Base-by-base conservation (phyloP, 2,797 vertebrate genomes). In the Mastacembelus armatus region DNA sequence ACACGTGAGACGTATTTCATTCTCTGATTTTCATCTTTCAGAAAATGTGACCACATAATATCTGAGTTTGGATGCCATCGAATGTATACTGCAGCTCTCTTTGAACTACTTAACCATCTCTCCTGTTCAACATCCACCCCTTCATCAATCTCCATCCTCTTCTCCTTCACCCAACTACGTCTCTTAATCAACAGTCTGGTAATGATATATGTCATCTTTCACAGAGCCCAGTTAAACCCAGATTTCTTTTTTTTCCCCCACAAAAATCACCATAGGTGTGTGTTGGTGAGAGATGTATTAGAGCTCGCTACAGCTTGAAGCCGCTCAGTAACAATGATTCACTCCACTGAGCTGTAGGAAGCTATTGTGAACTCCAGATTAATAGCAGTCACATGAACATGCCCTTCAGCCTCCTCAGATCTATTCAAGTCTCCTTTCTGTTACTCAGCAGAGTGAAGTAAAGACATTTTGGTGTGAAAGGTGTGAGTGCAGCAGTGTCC, bases 311-410 rank as follows among this genome's bases (percentile, higher is more conserved):
- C 63, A 71, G 71, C 71, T 64, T 67, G 66, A 82, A 80, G 65
- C 66, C 38, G 38, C 44, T 78, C 65, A 49, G 58, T 64, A 61
- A 66, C 77, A 82, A 81, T 90, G 83, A 88, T 84, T 66, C 78
- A 79, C 74, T 86, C 66, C 71, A 74, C 44, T 85, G 75, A 57
- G 43, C 72, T 78, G 71, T 21, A 71, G 71, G 75, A 86, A 77
- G 74, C 74, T 72, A 74, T 86, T 83, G 78, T 89, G 82, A 80
- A 81, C 66, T 50, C 22, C 32, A 77, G 70, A 88, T 86, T 85
- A 85, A 82, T 74, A 76, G 64, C 65, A 52, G 57, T 69, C 71
- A 79, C 78, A 83, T 8, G 0, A 56, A 74, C 60, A 51, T 68
- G 68, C 56, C 65, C 74, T 80, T 80, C 69, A 77, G 68, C 60